Conservation (phyloP, 1,140 invertebrate genomes). For the Neotoxoptera formosana region DNA sequence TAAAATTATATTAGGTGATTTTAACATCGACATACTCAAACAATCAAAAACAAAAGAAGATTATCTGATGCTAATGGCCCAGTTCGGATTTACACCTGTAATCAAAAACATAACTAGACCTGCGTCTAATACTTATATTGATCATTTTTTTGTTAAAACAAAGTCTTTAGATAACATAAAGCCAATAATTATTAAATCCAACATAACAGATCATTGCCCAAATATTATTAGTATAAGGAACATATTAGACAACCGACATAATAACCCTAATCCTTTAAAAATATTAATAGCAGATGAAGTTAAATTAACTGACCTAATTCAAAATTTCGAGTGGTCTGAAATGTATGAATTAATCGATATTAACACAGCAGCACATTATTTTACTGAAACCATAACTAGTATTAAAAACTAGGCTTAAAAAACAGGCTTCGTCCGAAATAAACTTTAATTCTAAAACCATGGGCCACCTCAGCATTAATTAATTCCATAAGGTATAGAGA, state of each 20-base stretch:
- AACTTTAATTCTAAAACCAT: conserved; percentile 29
- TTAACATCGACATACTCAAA: conserved; percentile 22
- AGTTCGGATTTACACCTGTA: background rate
- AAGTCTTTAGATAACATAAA: background rate
- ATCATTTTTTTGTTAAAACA: conserved; percentile 19
- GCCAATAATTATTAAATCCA: too few species aligned
- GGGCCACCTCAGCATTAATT: background rate
- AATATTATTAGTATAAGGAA: too few species aligned
- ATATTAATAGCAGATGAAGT: background rate
- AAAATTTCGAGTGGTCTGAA: conserved; percentile 29
- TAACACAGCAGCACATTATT: background rate
- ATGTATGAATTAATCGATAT: background rate
- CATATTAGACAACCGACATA: background rate
- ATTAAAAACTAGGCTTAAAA: too few species aligned
- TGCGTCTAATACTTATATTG: background rate
- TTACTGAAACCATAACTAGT: conserved; percentile 19
- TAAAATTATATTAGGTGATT: conserved; percentile 31
- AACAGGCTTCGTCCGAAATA: background rate
- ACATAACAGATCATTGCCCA: too few species aligned
- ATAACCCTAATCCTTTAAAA: background rate
- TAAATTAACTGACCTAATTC: conserved; percentile 25
- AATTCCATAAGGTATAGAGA: conserved; percentile 30
- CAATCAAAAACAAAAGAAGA: background rate
- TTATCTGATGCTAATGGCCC: background rate
- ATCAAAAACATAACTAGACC: conserved; percentile 35